A percentile compares a stretch with the other conserved stretches of the same genome.
Conservation (phyloP, 2,113 vertebrate genomes). For the Agapornis roseicollis region DNA sequence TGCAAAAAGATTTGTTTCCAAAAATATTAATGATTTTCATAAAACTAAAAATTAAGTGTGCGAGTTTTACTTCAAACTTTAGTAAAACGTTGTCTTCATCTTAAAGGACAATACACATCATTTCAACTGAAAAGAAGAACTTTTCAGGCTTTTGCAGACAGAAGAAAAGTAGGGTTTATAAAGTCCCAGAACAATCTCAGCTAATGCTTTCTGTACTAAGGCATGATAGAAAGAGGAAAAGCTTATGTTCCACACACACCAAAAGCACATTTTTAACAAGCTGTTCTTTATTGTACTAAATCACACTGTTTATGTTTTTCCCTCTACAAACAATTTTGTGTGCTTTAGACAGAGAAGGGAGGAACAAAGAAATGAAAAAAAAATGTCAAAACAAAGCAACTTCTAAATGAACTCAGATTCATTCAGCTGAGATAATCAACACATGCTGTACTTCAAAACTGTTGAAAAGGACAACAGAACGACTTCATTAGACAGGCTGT, state of each 20-base stretch:
- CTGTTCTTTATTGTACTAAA: constrained; percentile 34
- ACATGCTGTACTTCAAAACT: constrained; percentile 52
- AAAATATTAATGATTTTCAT: neutral
- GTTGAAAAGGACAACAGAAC: constrained; percentile 1
- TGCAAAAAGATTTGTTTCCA: neutral
- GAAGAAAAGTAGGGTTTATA: neutral
- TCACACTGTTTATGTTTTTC: constrained; percentile 2
- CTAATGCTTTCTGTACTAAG: constrained; percentile 5
- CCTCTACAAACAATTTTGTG: constrained; percentile 5
- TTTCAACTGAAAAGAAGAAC: neutral
- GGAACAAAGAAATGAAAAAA: constrained; percentile 17
- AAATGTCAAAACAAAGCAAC: constrained; percentile 26
- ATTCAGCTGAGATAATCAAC: constrained; percentile 53
- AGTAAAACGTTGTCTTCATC: neutral
- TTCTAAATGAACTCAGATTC: constrained; percentile 47
- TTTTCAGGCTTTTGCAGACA: neutral
- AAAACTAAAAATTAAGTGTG: neutral
- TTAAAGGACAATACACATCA: neutral
- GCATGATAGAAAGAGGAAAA: neutral
- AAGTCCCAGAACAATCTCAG: neutral
- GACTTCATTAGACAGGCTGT: neutral
- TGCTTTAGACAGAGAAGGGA: neutral
- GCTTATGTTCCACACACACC: neutral
- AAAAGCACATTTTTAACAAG: constrained; percentile 40
- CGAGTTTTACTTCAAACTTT: neutral